Conservation (phyloP, 2,797 vertebrate genomes). For the Neosilurus mollespiculum region DNA sequence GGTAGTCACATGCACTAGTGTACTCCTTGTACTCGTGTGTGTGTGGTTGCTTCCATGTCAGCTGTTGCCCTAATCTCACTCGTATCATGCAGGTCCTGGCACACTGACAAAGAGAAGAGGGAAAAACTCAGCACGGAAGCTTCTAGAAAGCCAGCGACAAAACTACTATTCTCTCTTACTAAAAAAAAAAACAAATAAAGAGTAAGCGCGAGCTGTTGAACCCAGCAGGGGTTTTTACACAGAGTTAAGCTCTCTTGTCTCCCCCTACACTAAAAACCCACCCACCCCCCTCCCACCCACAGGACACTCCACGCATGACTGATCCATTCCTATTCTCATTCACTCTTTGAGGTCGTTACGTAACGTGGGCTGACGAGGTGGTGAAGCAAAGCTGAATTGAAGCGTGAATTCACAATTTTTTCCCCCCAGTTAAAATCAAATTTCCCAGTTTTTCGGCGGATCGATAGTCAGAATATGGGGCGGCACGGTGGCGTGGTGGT, state of each 20-base stretch:
- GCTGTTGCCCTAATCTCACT: not conserved
- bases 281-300: too few relatives aligned
- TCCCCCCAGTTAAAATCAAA: not conserved
- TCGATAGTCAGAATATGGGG: too few relatives aligned
- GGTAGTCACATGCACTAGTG: not conserved
- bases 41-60: constrained; percentile 18
- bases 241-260: not conserved
- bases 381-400: not conserved
- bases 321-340: not conserved
- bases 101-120: not conserved
- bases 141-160: not conserved
- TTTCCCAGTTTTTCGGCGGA: not conserved
- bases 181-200: not conserved
- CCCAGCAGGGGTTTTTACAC: not conserved
- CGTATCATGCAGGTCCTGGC: constrained; percentile 7
- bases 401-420: not conserved
- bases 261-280: too few relatives aligned
- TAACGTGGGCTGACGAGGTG: not conserved
- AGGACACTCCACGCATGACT: not conserved
- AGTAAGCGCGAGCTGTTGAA: not conserved
- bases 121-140: not conserved
- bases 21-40: not conserved
- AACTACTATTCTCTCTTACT: not conserved
- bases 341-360: too few relatives aligned
- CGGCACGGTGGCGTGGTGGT: too few relatives aligned